Percentiles rank a stretch among this genome's conserved stretches.
Conservation (phyloP, 2,888 invertebrate species). For the Diadromus collaris region DNA sequence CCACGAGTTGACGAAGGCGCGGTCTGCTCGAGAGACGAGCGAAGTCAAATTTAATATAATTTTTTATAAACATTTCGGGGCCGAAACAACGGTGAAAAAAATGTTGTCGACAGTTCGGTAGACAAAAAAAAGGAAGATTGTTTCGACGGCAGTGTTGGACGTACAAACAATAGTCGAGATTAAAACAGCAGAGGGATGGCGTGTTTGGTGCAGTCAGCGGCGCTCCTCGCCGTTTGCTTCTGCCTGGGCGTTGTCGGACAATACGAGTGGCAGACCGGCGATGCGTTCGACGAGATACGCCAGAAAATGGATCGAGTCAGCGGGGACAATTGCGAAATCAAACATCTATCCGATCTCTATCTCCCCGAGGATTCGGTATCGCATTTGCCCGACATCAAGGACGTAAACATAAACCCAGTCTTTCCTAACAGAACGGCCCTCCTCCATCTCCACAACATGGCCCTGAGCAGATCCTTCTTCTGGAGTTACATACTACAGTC, state of each 20-base stretch:
- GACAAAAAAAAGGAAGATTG: neutral
- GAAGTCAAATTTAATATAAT: neutral
- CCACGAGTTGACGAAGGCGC: slow-evolving; percentile 18
- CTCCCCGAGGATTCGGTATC: slow-evolving; percentile 93
- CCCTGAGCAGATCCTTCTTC: slow-evolving; percentile 96
- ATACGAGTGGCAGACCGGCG: slow-evolving; percentile 95
- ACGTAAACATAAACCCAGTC: slow-evolving; percentile 96
- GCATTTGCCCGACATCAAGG: slow-evolving; percentile 95
- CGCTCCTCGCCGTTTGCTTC: slow-evolving; percentile 67
- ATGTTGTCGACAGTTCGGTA: neutral
- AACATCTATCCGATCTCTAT: slow-evolving; percentile 91
- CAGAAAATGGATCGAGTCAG: slow-evolving; percentile 91
- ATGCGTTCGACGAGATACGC: slow-evolving; percentile 94
- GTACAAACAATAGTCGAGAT: slow-evolving; percentile 3
- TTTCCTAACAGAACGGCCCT: slow-evolving; percentile 97
- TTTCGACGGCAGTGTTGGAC: neutral
- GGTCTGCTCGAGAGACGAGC: neutral
- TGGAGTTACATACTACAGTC: slow-evolving; percentile 97
- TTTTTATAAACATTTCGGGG: neutral
- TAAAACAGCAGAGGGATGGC: slow-evolving; percentile 39
- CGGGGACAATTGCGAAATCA: slow-evolving; percentile 94
- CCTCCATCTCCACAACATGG: slow-evolving; percentile 97
- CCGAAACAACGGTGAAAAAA: neutral
- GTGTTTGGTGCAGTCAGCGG: slow-evolving; percentile 53
- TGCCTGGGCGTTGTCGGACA: slow-evolving; percentile 88